Conservation (phyloP, 2,113 vertebrate species). For the Microcebus jonahi region DNA sequence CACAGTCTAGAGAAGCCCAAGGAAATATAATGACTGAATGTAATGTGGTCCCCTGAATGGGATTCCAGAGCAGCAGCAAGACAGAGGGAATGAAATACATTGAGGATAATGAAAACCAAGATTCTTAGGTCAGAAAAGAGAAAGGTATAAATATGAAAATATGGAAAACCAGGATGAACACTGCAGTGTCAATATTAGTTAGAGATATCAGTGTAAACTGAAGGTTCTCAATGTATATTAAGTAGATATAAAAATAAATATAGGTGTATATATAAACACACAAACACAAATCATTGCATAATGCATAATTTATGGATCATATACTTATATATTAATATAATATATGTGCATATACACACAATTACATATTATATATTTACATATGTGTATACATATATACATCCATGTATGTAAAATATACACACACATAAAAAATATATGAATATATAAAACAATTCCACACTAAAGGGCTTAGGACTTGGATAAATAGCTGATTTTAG, state of each 20-base stretch:
- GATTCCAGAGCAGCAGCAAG: background rate
- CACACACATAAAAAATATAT: background rate
- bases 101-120: background rate
- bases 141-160: background rate
- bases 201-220: background rate
- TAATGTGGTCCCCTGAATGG: background rate
- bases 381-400: background rate
- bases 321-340: too few relatives aligned
- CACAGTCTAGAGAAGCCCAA: background rate
- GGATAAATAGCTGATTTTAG: background rate
- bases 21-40: background rate
- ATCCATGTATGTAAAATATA: background rate
- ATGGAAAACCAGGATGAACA: background rate
- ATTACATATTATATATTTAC: background rate
- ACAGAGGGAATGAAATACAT: background rate
- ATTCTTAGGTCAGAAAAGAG: background rate
- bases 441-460: background rate
- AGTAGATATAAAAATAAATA: background rate
- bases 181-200: background rate
- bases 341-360: too few relatives aligned
- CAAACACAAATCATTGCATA: background rate
- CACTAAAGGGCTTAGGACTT: background rate
- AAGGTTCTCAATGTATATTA: background rate
- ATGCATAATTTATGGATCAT: background rate
- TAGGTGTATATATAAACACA: background rate